A percentile compares a stretch with the other conserved stretches of the same genome.
Conservation (phyloP, 2,888 invertebrate genomes). For the Amphipoea oculea region DNA sequence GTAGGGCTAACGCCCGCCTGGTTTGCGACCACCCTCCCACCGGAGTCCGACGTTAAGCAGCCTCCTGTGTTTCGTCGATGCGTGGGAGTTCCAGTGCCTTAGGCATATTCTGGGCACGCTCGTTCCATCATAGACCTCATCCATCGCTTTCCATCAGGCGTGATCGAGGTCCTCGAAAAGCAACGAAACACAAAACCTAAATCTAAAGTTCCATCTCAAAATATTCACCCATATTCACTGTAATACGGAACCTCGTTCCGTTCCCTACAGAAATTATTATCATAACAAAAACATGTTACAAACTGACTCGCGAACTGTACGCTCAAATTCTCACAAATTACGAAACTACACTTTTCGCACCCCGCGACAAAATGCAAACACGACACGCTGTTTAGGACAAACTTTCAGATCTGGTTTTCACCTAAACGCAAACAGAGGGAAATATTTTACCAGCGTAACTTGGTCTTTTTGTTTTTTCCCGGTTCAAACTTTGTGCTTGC, state of each 20-base stretch:
- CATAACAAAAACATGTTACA: slow-evolving; percentile 68
- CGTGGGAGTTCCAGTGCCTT: too few species aligned
- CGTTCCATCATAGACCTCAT: too few species aligned
- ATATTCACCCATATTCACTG: slow-evolving; percentile 40
- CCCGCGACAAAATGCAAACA: slow-evolving; percentile 72
- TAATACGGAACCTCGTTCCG: slow-evolving; percentile 52
- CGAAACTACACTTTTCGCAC: slow-evolving; percentile 75
- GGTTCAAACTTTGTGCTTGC: slow-evolving; percentile 37
- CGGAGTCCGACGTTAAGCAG: too few species aligned
- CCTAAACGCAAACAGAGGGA: slow-evolving; percentile 82
- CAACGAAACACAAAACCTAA: slow-evolving; percentile 19
- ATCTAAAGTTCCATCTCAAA: slow-evolving; percentile 40
- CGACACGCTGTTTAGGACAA: slow-evolving; percentile 80
- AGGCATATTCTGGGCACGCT: too few species aligned
- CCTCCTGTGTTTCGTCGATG: too few species aligned
- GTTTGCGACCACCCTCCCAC: too few species aligned
- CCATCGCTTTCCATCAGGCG: too few species aligned
- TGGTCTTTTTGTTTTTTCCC: slow-evolving; percentile 67
- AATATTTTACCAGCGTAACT: slow-evolving; percentile 64
- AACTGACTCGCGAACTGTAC: slow-evolving; percentile 63
- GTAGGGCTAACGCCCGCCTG: too few species aligned
- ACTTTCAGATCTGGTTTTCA: slow-evolving; percentile 86
- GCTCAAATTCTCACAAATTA: slow-evolving; percentile 68
- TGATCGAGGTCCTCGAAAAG: neutral
- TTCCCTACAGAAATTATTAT: slow-evolving; percentile 56